Evolutionary conservation across 1,140 invertebrate species (phyloP), one percentile per base, ranked within the genome.

Genomic region (Aphidius gifuensis): DNA sequence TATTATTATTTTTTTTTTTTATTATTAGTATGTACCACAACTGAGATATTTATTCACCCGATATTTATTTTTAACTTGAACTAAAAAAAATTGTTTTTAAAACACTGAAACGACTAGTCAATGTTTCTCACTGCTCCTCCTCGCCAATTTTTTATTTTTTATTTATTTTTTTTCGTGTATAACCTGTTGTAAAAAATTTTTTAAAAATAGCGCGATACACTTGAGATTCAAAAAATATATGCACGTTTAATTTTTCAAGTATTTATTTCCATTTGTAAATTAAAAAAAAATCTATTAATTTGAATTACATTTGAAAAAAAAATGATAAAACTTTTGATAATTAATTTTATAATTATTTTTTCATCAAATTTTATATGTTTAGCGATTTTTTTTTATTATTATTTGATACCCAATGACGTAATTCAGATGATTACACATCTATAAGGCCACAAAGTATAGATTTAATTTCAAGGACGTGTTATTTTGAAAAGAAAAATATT

Each of bases 171-270:
- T 49, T 43, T 50, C 40, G 45, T 57, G 42, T 58, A 67, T 76
- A 76, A 77, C 71, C 71, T 74, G 72, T 73, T 75, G 71, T 72
- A 76, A 77, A 78, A 78, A 77, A 77, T 32, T 32, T 50, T 32
- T 39, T 53, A 39, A 39, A 40, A 6, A 23, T 53, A n/a, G 9
- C 8, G 5, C n/a, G 7, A 39, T 39, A 23, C 8, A 39, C 50
- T 53, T 39, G 40, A 39, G 50, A 23, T 39, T 53, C 40, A 9
- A n/a, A 39, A 53, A 38, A 53, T 39, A 38, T 53, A 39, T 23
- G 50, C 50, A 6, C 49, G 6, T 23, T 23, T 16, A 16, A 16
- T 16, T 16, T 16, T 50, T 8, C 9, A 50, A 50, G 21, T 21
- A 50, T 16, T 50, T 23, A 50, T 50, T 21, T 5, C 21, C 5